These are phyloP conservation scores for Scomber japonicus DNA, from an alignment of 2,113 vertebrate species.

Conservation along the genomic window DNA sequence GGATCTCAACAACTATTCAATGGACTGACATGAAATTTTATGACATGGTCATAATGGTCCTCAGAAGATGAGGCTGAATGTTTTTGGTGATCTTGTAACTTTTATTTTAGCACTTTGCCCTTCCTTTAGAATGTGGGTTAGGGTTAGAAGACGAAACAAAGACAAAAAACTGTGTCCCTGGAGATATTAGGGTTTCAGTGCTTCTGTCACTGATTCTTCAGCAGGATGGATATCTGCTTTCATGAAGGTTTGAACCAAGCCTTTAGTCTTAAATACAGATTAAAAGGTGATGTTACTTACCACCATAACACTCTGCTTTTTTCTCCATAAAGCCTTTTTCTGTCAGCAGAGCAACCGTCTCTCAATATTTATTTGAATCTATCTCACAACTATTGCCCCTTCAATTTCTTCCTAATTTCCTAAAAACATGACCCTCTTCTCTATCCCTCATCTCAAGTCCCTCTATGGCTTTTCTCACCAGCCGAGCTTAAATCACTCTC, in stretches of 20 bases:
- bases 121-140: neutral
- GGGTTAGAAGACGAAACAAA: too few species aligned
- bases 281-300: constrained; percentile 31
- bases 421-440: constrained; percentile 34
- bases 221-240: constrained; percentile 32
- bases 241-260: constrained; percentile 37
- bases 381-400: neutral
- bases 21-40: too few species aligned
- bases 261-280: constrained; percentile 27
- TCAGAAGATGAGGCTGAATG: too few species aligned
- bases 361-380: constrained; percentile 40
- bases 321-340: constrained; percentile 34
- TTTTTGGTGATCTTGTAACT: neutral
- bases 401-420: constrained; percentile 48
- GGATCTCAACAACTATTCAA: too few species aligned
- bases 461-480: constrained; percentile 30
- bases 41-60: too few species aligned
- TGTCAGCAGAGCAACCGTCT: constrained; percentile 42
- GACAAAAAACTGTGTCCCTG: neutral
- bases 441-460: constrained; percentile 32
- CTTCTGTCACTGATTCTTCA: constrained; percentile 33
- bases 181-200: constrained; percentile 10
- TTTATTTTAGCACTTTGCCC: neutral
- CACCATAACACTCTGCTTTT: constrained; percentile 3
- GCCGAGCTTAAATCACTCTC: constrained; percentile 57